Evolutionary conservation across 2,888 invertebrate genomes (phyloP), one percentile per base, ranked within the genome.

Genomic region (Stratiomys singularior): DNA sequence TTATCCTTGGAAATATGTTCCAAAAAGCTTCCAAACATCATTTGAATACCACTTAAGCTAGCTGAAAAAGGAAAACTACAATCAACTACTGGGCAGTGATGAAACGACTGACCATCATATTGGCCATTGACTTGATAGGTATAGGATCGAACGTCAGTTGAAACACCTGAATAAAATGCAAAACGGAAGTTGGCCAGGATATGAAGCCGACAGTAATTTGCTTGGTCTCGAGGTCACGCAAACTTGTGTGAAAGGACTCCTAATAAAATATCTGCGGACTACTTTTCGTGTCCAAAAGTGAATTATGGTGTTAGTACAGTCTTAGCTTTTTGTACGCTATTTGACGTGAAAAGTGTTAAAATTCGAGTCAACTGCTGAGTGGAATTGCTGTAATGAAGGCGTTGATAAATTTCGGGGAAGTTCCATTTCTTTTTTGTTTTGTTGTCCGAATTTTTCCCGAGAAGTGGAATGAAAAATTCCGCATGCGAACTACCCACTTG

Each of bases 151-250:
- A 7, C 7, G 64, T 28, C 18, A 66, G 66, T 66, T 30, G 66
- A 66, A 66, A n/a, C 37, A 37, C 66, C 66, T 30, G 25, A 11
- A 52, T 9, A 52, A 3, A 11, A 58, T 58, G 23, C 30, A 25
- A 58, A 30, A 18, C 56, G 58, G 74, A 74, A 74, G 60, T 52
- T 52, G 18, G 44, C 37, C 60, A 74, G 74, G 74, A 74, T 74
- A 74, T 74, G 60, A 58, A 27, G 74, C 74, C 74, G 74, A 28
- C 37, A 74, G 74, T 74, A 30, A 58, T 58, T 58, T 74, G 58
- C 74, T 21, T 44, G 74, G 69, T 69, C 69, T 69, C 44, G 69
- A 69, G 52, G 60, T 44, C 74, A 74, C 74, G 74, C 74, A 74
- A 60, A 37, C 37, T 11, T 11, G 47, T 27, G 46, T 37, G 37